Percentiles rank a stretch among this genome's conserved stretches.
Conservation (phyloP, 2,797 vertebrate genomes). For the Sebastes iracundus region DNA sequence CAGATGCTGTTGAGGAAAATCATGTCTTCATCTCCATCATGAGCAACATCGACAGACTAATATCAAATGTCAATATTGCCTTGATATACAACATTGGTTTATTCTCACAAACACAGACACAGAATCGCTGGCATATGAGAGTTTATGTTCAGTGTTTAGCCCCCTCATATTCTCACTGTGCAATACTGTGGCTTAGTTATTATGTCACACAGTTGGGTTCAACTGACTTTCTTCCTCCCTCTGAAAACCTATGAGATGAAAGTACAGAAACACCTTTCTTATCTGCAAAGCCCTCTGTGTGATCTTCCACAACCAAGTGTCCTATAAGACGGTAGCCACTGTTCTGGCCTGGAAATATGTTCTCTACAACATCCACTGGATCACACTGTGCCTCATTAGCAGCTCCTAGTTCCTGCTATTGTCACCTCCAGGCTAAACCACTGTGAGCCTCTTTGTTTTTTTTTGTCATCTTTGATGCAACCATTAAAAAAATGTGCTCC, state of each 20-base stretch:
- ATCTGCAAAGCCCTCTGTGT: neutral
- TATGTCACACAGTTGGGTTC: neutral
- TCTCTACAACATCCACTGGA: neutral
- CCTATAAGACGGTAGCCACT: neutral
- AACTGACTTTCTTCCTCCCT: conserved; percentile 7
- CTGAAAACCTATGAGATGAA: conserved; percentile 4
- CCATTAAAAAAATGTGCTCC: neutral
- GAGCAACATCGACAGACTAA: neutral
- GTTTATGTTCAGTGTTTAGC: neutral
- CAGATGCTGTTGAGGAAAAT: conserved; percentile 13
- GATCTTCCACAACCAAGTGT: neutral
- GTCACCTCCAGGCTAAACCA: neutral
- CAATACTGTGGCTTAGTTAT: conserved; percentile 5
- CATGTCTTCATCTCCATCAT: conserved; percentile 21
- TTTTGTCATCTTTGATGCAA: neutral
- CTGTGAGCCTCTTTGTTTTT: neutral
- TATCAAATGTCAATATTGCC: neutral
- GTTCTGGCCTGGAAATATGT: neutral
- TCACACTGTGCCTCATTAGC: neutral
- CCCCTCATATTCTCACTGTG: neutral
- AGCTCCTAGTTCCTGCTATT: neutral
- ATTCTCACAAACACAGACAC: neutral
- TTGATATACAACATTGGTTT: neutral
- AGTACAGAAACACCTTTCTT: neutral
- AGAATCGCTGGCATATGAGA: neutral